phyloP scores from a whole-genome alignment of 2,797 vertebrate genomes.

The Pogonophryne albipinna region DNA sequence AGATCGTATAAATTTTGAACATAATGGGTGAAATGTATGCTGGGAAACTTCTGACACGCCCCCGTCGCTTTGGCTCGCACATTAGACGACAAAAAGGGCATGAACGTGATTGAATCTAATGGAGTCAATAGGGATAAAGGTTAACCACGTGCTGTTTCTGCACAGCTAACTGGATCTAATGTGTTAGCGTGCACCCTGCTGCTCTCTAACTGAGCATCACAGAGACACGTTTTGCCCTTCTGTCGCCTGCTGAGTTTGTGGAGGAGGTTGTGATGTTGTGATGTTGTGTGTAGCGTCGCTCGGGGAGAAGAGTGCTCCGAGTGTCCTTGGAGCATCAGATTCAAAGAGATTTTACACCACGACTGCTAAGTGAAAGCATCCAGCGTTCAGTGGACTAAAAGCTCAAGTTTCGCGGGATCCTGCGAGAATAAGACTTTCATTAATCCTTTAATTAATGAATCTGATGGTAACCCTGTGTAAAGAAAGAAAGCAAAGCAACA shows the following conservation, averaged over 20 bases:
- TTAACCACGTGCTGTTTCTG: not conserved
- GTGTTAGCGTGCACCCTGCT: not conserved
- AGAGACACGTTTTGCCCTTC: constrained; percentile 7
- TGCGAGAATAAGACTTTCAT: constrained; percentile 37
- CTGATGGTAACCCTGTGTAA: constrained; percentile 57
- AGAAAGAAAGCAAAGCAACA: constrained; percentile 24
- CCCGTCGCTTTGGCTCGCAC: too few species aligned
- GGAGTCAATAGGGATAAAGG: not conserved
- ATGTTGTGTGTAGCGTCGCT: constrained; percentile 1
- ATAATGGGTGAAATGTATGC: too few species aligned
- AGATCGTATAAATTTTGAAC: not conserved
- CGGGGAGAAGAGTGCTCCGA: not conserved
- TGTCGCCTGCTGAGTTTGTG: constrained; percentile 10
- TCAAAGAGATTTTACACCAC: constrained; percentile 8
- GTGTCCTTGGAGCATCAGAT: constrained; percentile 34
- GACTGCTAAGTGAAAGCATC: not conserved
- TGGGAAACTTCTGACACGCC: too few species aligned
- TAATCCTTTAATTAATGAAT: constrained; percentile 55
- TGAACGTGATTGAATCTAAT: not conserved
- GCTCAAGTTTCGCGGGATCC: constrained; percentile 23
- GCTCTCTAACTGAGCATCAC: not conserved
- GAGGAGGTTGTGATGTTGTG: constrained; percentile 16
- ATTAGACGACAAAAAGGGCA: too few species aligned
- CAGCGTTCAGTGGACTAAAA: constrained; percentile 9
- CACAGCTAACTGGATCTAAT: not conserved